phyloP scores from a whole-genome alignment of 2,888 invertebrate species.

The Adineta ricciae region DNA sequence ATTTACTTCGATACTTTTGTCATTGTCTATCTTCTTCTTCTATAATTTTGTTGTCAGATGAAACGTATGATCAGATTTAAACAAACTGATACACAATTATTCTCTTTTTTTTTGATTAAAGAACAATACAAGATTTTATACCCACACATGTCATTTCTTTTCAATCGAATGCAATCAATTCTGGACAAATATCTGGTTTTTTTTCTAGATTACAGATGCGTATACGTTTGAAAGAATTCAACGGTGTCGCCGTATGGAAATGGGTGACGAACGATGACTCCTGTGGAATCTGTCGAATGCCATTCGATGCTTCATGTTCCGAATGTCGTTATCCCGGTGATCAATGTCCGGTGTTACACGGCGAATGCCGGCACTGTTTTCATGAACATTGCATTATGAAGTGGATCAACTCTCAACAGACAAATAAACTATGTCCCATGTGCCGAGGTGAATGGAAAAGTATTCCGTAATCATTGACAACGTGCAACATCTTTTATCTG shows the following conservation, averaged over 20 bases:
- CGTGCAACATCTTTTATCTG: neutral
- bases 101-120: neutral
- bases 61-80: neutral
- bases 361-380: conserved; percentile 95
- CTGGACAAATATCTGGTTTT: too few relatives aligned
- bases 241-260: conserved; percentile 90
- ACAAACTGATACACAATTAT: conserved; percentile 11
- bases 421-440: conserved; percentile 61
- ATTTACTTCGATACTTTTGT: neutral
- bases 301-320: conserved; percentile 93
- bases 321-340: conserved; percentile 94
- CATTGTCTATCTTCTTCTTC: neutral
- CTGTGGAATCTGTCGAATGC: conserved; percentile 88
- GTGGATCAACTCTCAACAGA: conserved; percentile 76
- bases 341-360: conserved; percentile 93
- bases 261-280: conserved; percentile 99
- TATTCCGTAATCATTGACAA: neutral
- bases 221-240: conserved; percentile 14
- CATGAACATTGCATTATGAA: conserved; percentile 99
- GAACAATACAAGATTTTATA: neutral
- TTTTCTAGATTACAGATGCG: neutral
- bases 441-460: conserved; percentile 84
- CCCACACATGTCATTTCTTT: neutral
- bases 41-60: neutral
- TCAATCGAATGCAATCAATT: neutral